Evolutionary conservation across 2,797 vertebrate species (phyloP).

Genomic region (Diceros bicornis): DNA sequence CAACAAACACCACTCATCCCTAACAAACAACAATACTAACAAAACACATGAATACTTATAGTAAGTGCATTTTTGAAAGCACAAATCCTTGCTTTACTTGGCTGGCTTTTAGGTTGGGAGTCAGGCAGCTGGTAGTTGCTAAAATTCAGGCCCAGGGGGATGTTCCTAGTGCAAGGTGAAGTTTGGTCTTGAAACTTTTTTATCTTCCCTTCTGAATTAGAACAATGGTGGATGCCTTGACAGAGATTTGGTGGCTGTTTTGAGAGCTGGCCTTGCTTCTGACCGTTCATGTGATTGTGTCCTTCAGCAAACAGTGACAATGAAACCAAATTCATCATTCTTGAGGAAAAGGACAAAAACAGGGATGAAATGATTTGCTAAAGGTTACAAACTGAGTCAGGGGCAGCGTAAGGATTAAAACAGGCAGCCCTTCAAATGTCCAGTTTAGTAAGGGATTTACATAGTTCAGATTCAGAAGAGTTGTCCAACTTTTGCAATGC

Average conservation of each 20-base stretch:
- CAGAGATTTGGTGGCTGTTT: not conserved
- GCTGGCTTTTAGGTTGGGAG: not conserved
- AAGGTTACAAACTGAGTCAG: slow-evolving; percentile 63
- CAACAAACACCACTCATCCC: not conserved
- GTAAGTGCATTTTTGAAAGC: not conserved
- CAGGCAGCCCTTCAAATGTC: not conserved
- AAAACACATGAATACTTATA: not conserved
- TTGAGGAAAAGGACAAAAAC: slow-evolving; percentile 65
- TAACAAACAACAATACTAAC: not conserved
- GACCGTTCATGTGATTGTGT: not conserved
- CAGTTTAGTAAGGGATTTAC: not conserved
- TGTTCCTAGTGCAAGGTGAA: not conserved
- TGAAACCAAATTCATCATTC: slow-evolving; percentile 66
- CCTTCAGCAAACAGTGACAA: slow-evolving; percentile 70
- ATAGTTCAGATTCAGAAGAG: slow-evolving; percentile 11
- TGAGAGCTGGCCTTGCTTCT: slow-evolving; percentile 67
- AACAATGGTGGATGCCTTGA: slow-evolving; percentile 31
- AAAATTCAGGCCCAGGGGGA: not conserved
- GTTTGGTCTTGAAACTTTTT: slow-evolving; percentile 17
- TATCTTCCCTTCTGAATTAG: not conserved
- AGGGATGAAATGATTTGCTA: slow-evolving; percentile 48
- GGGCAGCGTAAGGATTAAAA: not conserved
- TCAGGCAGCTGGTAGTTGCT: not conserved
- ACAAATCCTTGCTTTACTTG: not conserved
- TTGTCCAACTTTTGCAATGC: not conserved